Evolutionary conservation across 2,797 vertebrate species (phyloP).

Genomic region (Acrocephalus scirpaceus): DNA sequence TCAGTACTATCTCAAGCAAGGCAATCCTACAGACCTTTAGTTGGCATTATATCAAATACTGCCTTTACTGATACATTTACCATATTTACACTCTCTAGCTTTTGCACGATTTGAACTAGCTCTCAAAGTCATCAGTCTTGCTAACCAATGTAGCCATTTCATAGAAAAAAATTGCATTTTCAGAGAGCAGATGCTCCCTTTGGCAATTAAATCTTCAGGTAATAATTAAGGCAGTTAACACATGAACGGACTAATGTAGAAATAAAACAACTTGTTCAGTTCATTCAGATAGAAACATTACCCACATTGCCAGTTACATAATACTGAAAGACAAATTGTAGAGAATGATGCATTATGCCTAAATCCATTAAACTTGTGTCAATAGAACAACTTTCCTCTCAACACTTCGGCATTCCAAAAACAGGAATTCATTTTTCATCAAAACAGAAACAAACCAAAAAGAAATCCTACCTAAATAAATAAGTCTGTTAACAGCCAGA

Average conservation of each 20-base stretch:
- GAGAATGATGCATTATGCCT: neutral
- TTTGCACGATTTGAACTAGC: neutral
- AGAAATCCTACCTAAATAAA: slow-evolving; percentile 86
- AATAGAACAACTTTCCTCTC: neutral
- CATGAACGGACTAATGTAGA: neutral
- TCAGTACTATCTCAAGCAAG: neutral
- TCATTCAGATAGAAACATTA: neutral
- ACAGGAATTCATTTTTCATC: neutral
- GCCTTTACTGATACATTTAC: neutral
- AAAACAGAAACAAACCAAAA: neutral
- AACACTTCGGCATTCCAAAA: neutral
- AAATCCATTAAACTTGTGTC: neutral
- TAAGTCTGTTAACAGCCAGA: slow-evolving; percentile 91
- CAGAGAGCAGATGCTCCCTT: neutral
- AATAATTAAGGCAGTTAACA: slow-evolving; percentile 14
- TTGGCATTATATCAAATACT: neutral
- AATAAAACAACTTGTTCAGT: neutral
- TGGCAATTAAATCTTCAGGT: neutral
- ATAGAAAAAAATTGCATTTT: neutral
- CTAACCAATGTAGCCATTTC: neutral
- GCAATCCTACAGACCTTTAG: neutral
- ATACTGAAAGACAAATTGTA: neutral
- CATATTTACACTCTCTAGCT: neutral
- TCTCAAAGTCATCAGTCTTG: neutral
- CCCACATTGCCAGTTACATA: slow-evolving; percentile 15